Evolutionary conservation across 53 echinoderm and acorn worm genomes (phyloP).

Genomic region (Hippasteria phrygiana): DNA sequence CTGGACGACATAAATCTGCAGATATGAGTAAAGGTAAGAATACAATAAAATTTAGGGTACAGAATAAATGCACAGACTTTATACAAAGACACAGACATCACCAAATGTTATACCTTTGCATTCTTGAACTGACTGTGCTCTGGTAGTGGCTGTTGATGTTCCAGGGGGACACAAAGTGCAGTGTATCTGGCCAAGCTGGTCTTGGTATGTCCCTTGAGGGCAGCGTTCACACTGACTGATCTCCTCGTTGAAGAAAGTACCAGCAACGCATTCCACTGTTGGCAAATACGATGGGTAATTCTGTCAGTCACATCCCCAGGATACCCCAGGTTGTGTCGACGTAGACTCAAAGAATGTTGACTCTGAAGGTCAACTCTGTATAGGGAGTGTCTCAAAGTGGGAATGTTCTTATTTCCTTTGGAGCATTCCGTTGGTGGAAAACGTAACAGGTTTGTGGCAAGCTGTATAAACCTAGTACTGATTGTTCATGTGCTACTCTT

Average conservation of each 20-base stretch:
- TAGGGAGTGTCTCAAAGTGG: no score
- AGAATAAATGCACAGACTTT: neutral
- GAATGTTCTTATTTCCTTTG: no score
- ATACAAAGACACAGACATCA: neutral
- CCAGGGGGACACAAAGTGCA: conserved; percentile 79
- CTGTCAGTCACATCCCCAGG: no score
- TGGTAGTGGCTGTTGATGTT: conserved; percentile 63
- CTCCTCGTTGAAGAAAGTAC: conserved; percentile 70
- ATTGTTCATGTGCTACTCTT: no score
- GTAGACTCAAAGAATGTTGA: no score
- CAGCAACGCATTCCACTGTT: conserved; percentile 79
- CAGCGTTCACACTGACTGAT: conserved; percentile 70
- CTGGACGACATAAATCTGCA: conserved; percentile 79
- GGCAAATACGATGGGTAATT: neutral
- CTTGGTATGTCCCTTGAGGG: conserved; percentile 78
- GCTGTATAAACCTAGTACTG: no score
- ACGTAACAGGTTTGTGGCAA: no score
- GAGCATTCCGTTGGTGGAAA: no score
- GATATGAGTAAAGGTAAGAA: neutral
- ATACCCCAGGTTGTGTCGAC: no score
- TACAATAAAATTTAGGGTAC: neutral
- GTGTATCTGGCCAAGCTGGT: conserved; percentile 51
- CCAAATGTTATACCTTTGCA: conserved; percentile 80
- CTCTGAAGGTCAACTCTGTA: no score
- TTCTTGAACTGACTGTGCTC: conserved; percentile 69